phyloP scores from a whole-genome alignment of 2,888 invertebrate genomes.

The Oxycera nigricornis region DNA sequence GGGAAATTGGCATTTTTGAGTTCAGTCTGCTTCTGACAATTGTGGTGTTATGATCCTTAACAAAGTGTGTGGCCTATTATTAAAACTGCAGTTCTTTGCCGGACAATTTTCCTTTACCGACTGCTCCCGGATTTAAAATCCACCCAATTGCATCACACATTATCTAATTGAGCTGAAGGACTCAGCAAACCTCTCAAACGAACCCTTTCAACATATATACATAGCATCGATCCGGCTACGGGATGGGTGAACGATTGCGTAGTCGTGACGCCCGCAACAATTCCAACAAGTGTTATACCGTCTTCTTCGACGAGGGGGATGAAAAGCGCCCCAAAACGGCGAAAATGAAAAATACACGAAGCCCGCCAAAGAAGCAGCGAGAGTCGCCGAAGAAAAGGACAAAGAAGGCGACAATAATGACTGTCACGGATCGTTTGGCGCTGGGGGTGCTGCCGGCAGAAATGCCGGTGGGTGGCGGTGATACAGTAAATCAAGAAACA shows the following conservation, averaged over 20 bases:
- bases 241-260: conserved; percentile 44
- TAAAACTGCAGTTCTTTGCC: background rate
- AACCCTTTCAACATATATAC: too few species aligned
- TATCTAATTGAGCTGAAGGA: too few species aligned
- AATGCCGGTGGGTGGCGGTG: conserved; percentile 6
- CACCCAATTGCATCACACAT: too few species aligned
- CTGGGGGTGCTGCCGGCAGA: background rate
- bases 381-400: conserved; percentile 6
- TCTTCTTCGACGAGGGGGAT: conserved; percentile 43
- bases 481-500: conserved; percentile 10
- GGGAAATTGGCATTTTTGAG: conserved; percentile 31
- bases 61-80: conserved; percentile 25
- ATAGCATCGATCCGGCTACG: background rate
- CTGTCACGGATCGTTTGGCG: background rate
- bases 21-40: conserved; percentile 45
- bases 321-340: background rate
- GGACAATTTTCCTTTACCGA: too few species aligned
- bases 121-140: too few species aligned
- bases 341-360: conserved; percentile 18
- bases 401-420: background rate
- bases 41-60: conserved; percentile 41
- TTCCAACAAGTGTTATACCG: conserved; percentile 45
- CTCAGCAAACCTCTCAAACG: too few species aligned
- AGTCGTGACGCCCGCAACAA: conserved; percentile 43
- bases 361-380: conserved; percentile 30